These are phyloP conservation scores for Stenichneumon culpator DNA, from an alignment of 2,888 invertebrate species.

Conservation along the genomic window DNA sequence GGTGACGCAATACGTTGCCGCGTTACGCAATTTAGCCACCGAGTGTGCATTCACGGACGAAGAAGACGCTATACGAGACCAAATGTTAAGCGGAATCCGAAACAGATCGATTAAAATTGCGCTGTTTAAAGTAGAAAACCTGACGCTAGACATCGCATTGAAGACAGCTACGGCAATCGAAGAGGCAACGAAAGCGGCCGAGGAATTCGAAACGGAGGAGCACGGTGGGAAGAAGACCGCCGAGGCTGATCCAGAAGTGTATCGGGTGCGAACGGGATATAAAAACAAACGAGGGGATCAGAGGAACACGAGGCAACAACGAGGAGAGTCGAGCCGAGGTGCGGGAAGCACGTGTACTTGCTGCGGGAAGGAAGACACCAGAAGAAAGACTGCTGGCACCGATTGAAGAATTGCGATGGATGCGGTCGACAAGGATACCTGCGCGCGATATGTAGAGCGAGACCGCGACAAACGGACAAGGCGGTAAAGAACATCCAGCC, in stretches of 20 bases:
- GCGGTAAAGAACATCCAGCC: slow-evolving; percentile 19
- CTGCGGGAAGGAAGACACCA: slow-evolving; percentile 38
- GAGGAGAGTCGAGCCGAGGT: slow-evolving; percentile 1
- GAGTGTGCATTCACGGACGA: slow-evolving; percentile 47
- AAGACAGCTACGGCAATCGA: slow-evolving; percentile 46
- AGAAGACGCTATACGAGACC: slow-evolving; percentile 40
- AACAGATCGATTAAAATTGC: slow-evolving; percentile 22
- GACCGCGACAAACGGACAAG: background rate
- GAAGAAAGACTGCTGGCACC: slow-evolving; percentile 38
- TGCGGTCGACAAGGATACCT: slow-evolving; percentile 48
- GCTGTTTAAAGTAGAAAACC: slow-evolving; percentile 47
- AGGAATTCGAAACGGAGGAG: slow-evolving; percentile 6
- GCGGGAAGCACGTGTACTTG: slow-evolving; percentile 21
- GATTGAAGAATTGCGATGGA: slow-evolving; percentile 26
- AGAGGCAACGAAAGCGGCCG: slow-evolving; percentile 43
- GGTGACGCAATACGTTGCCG: slow-evolving; percentile 18
- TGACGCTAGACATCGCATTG: slow-evolving; percentile 37
- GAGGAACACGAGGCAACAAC: background rate
- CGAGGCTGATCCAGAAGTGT: background rate
- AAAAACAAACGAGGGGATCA: background rate
- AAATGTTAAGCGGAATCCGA: slow-evolving; percentile 38
- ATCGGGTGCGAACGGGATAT: background rate
- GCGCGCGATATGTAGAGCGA: slow-evolving; percentile 44
- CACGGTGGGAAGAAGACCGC: background rate
- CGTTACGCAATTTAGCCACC: slow-evolving; percentile 25